These are phyloP conservation scores for Adelognathus sp. DNA, from an alignment of 2,888 invertebrate species.

Conservation along the genomic window DNA sequence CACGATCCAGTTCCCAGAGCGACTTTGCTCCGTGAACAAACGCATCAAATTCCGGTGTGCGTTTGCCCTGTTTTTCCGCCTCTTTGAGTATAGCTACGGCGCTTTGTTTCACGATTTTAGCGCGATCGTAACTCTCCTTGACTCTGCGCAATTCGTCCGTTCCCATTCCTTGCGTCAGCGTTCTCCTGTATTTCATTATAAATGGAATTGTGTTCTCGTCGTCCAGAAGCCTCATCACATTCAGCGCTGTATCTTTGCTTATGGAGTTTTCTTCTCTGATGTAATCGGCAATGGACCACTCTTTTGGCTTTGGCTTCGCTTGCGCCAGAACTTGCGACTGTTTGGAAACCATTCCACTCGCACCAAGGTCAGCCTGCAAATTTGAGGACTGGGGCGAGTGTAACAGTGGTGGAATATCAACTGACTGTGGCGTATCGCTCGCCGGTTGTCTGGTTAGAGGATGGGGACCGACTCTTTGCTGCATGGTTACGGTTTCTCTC, in stretches of 20 bases:
- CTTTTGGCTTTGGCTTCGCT: slow-evolving; percentile 12
- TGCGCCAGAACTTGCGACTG: not conserved
- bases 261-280: slow-evolving; percentile 80
- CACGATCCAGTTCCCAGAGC: slow-evolving; percentile 89
- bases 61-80: slow-evolving; percentile 86
- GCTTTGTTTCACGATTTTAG: slow-evolving; percentile 87
- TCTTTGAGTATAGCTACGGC: slow-evolving; percentile 86
- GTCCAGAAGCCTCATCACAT: slow-evolving; percentile 86
- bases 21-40: slow-evolving; percentile 87
- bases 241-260: slow-evolving; percentile 81
- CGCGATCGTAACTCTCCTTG: slow-evolving; percentile 87
- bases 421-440: not conserved
- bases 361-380: not conserved
- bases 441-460: not conserved
- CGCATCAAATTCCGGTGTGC: slow-evolving; percentile 85
- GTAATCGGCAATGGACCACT: slow-evolving; percentile 72
- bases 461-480: not conserved
- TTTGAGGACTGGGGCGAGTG: not conserved
- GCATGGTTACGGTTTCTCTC: not conserved
- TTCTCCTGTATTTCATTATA: slow-evolving; percentile 93
- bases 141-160: slow-evolving; percentile 89
- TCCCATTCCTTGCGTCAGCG: slow-evolving; percentile 88
- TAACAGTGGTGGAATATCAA: not conserved
- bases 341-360: not conserved
- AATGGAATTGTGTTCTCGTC: slow-evolving; percentile 95